phyloP scores from a whole-genome alignment of 2,888 invertebrate genomes.

The Protonemura montana region DNA sequence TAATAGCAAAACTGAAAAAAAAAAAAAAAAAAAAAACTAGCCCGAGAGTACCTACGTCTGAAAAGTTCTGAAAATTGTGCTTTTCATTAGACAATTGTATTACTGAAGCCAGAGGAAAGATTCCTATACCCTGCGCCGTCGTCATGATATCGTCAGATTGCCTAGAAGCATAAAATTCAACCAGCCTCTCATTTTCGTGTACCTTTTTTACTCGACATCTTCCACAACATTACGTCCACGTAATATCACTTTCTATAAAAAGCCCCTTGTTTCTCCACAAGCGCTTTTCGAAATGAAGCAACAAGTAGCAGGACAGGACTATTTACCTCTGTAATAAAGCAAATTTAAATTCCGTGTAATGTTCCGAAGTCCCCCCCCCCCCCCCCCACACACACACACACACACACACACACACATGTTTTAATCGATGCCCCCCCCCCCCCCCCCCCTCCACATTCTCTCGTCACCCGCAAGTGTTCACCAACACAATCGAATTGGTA shows the following conservation, averaged over 20 bases:
- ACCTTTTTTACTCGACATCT: neutral
- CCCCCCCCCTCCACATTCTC: neutral
- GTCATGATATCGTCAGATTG: neutral
- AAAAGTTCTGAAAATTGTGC: neutral
- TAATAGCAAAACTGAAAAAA: neutral
- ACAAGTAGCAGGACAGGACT: neutral
- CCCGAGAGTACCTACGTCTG: neutral
- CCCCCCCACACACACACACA: neutral
- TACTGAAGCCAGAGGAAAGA: neutral
- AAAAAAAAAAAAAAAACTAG: neutral
- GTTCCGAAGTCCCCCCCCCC: neutral
- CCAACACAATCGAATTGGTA: neutral
- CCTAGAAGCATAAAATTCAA: neutral
- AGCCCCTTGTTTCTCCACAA: neutral
- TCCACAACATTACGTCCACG: neutral
- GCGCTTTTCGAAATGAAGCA: neutral
- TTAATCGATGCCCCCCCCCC: neutral
- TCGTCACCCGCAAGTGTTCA: neutral
- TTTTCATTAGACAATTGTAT: neutral
- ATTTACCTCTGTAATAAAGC: constrained; percentile 1
- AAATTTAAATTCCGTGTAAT: neutral
- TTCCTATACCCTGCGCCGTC: neutral
- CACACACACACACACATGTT: neutral
- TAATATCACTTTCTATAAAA: neutral
- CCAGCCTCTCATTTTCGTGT: neutral